Evolutionary conservation across 2,113 vertebrate species (phyloP).

Genomic region (Chunga burmeisteri): DNA sequence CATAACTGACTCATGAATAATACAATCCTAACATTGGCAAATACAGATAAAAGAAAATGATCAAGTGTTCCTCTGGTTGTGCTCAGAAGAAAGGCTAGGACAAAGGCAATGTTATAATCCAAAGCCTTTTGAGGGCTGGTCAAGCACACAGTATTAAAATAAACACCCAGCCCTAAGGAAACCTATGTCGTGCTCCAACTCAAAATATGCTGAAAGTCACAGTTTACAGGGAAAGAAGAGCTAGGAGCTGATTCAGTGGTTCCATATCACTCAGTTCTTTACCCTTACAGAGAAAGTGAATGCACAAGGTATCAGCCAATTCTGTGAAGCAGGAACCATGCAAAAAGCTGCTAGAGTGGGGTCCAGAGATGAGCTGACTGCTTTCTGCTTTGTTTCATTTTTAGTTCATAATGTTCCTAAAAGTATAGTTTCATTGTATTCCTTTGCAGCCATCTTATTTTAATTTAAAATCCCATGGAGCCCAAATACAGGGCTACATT

Average conservation of each 20-base stretch:
- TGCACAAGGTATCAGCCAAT: not conserved
- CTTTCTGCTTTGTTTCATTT: not conserved
- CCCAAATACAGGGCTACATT: not conserved
- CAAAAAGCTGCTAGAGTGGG: not conserved
- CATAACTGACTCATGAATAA: not conserved
- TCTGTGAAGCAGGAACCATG: not conserved
- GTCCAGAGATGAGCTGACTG: not conserved
- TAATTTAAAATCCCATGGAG: not conserved
- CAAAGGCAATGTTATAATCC: not conserved
- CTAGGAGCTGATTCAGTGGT: not conserved
- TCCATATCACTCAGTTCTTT: not conserved
- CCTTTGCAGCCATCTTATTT: not conserved
- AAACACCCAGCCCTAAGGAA: not conserved
- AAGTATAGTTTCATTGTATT: not conserved
- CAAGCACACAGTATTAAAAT: not conserved
- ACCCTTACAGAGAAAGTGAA: not conserved
- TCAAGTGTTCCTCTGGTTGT: not conserved
- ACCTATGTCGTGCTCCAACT: not conserved
- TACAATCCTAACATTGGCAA: not conserved
- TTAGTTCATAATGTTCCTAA: not conserved
- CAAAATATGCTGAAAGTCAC: not conserved
- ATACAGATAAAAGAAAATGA: not conserved
- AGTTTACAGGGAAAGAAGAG: not conserved
- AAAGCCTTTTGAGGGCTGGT: not conserved
- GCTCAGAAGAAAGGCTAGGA: not conserved